Base-by-base conservation (phyloP, 2,888 invertebrate genomes). In the Dryobota labecula region DNA sequence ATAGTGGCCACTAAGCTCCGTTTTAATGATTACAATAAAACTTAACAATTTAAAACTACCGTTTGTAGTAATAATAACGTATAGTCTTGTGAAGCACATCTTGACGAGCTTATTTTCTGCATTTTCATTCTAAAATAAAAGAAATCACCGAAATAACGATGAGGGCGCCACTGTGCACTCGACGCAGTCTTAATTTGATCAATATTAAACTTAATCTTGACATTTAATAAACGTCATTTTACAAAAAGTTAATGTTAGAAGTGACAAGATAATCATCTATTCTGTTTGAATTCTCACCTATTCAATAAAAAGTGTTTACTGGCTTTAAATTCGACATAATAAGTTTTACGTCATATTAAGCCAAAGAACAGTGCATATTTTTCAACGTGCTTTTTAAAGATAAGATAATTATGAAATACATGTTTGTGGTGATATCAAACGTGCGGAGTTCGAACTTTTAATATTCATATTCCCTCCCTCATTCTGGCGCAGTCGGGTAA, bases 161-260 rank as follows among this genome's bases (percentile, higher is more conserved):
- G n/a, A n/a, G n/a, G n/a, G n/a, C n/a, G n/a, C n/a, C n/a, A n/a
- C n/a, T n/a, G n/a, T n/a, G n/a, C n/a, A n/a, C n/a, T n/a, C n/a
- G n/a, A n/a, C n/a, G n/a, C n/a, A n/a, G n/a, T n/a, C n/a, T n/a
- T n/a, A 57, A 65, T 62, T 75, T 47, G 8, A 36, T 56, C 27
- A n/a, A 13, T 54, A 38, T 43, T 3, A 15, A 36, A n/a, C 5
- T 38, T 61, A 20, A 56, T 33, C 33, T 41, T 33, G 2, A 13
- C 13, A 54, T 54, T 53, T 20, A 54, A 51, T 45, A 3, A 57
- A 49, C 2, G 15, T 7, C 2, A 36, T 62, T 74, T 62, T 45
- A 3, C 11, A 36, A 41, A 57, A 60, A 43, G 8, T 36, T 30
- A 49, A 75, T 30, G 0, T 8, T 13, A 18, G 15, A 6, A 66